Evolutionary conservation across 1,140 invertebrate species (phyloP), one percentile per base, ranked within the genome.

Genomic region (Anthonomus grandis): DNA sequence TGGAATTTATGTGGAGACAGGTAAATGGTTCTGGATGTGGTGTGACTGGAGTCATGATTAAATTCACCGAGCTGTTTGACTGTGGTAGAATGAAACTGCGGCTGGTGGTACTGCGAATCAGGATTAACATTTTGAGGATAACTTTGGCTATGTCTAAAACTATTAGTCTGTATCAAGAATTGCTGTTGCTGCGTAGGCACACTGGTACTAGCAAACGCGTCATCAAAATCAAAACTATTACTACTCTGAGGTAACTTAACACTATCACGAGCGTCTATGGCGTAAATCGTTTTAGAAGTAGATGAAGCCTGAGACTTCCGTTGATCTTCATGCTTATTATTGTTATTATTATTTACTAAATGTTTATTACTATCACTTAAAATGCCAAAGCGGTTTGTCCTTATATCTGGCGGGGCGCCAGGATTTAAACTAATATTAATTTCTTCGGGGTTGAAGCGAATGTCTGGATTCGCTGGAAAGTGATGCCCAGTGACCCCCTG

Each of bases 371-470:
- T 36, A 31, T 45, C 27, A 58, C 17, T 57, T 69, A 50, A 55
- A 67, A 52, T 58, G 38, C 24, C 65, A 46, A 51, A 71, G 12
- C 67, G 64, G 39, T 64, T 68, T 2, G 63, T 67, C 57, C 64
- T 62, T 49, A 67, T 66, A 38, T 64, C 65, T 6, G 70, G 65
- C 8, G 68, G 67, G 0, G 68, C 62, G 4, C 60, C 59, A 6
- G 67, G 64, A 57, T 70, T 68, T 24, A 74, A 57, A 59, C 63
- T 68, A 15, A 73, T 65, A 49, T 73, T 74, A 31, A 71, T 72
- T 45, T 72, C 69, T 56, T 69, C 67, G 0, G 72, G 72, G 54
- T 70, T 70, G 47, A 70, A 74, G 17, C 70, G 60, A n/a, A 73
- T 70, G 56, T 73, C 70, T 9, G 71, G 53, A 42, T 59, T 62